These are phyloP conservation scores for Caradrina kadenii DNA, from an alignment of 2,888 invertebrate species.

Conservation along the genomic window DNA sequence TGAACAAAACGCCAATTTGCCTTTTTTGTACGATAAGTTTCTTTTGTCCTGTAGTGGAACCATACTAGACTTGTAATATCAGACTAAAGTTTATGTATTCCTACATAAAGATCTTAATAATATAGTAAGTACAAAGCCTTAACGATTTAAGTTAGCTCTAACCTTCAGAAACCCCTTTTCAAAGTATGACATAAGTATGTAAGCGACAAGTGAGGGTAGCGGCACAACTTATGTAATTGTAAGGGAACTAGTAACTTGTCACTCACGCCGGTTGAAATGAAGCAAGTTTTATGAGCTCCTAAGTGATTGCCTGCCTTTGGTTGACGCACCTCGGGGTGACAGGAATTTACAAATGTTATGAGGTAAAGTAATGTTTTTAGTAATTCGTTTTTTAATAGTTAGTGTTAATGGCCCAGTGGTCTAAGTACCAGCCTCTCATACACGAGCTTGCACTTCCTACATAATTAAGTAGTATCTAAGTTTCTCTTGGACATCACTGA, in stretches of 20 bases:
- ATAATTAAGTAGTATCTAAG: too few relatives aligned
- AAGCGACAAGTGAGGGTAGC: constrained; percentile 14
- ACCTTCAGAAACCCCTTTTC: constrained; percentile 21
- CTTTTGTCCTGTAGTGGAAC: too few relatives aligned
- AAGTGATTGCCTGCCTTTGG: constrained; percentile 51
- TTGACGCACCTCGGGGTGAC: constrained; percentile 13
- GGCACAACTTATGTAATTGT: constrained; percentile 50
- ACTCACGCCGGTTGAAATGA: constrained; percentile 42
- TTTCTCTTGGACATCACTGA: too few relatives aligned
- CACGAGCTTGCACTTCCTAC: too few relatives aligned
- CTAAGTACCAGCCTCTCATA: too few relatives aligned
- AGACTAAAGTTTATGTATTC: too few relatives aligned
- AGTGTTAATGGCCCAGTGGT: too few relatives aligned
- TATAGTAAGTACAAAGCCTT: background rate
- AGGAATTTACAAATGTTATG: background rate
- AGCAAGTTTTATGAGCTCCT: constrained; percentile 49
- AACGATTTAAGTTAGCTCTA: background rate
- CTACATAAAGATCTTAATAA: too few relatives aligned
- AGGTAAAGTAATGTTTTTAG: background rate
- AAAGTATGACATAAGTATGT: constrained; percentile 23
- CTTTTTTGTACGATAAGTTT: too few relatives aligned
- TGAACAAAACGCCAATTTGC: too few relatives aligned
- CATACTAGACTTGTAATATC: too few relatives aligned
- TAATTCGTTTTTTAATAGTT: background rate
- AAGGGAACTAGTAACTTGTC: constrained; percentile 51